phyloP scores from a whole-genome alignment of 2,888 invertebrate genomes.

The Eurytoma californica region DNA sequence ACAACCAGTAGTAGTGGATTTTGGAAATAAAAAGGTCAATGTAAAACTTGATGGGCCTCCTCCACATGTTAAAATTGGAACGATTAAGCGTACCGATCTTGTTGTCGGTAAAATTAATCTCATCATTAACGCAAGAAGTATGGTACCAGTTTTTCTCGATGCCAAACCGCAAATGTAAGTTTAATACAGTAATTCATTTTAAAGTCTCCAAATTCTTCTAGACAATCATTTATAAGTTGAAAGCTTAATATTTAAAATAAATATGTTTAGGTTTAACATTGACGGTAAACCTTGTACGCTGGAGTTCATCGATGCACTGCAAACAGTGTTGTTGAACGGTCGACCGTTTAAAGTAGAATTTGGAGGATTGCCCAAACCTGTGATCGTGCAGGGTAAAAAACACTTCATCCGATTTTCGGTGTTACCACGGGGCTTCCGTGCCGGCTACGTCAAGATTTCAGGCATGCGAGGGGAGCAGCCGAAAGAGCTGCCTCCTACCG shows the following conservation, averaged over 20 bases:
- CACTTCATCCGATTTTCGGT: constrained; percentile 89
- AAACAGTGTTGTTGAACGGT: constrained; percentile 87
- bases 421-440: constrained; percentile 83
- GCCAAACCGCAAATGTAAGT: constrained; percentile 84
- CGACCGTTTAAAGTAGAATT: constrained; percentile 87
- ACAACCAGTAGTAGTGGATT: constrained; percentile 86
- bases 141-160: constrained; percentile 89
- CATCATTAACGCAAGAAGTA: constrained; percentile 87
- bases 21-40: constrained; percentile 86
- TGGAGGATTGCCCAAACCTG: constrained; percentile 89
- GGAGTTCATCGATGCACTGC: constrained; percentile 86
- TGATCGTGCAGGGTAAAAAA: constrained; percentile 84
- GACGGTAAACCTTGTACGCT: constrained; percentile 84
- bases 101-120: constrained; percentile 90
- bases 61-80: constrained; percentile 95
- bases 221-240: no score
- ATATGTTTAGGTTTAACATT: constrained; percentile 78
- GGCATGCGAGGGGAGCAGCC: constrained; percentile 83
- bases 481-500: constrained; percentile 63
- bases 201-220: no score
- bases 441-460: constrained; percentile 83
- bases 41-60: constrained; percentile 92
- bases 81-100: constrained; percentile 85
- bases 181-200: no score
- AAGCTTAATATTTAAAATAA: neutral